Evolutionary conservation across 2,888 invertebrate species (phyloP), one percentile per base, ranked within the genome.

Genomic region (Prionchulus punctatus): DNA sequence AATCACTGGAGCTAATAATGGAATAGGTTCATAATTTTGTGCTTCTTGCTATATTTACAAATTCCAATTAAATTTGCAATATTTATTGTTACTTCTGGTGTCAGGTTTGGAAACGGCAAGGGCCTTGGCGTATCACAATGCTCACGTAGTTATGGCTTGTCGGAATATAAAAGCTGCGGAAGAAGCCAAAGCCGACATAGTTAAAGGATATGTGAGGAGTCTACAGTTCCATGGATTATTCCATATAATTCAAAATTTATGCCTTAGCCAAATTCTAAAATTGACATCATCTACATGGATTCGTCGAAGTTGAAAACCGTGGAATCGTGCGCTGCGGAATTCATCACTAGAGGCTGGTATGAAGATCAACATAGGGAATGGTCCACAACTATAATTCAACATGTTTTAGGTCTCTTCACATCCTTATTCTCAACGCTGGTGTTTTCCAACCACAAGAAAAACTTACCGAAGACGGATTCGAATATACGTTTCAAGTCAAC

Each of bases 1-100:
- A 7, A 78, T 94, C 43, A 92, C 91, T 3, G 92, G 92, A 12
- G 85, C 84, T 1, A 91, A 88, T 74, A 76, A 80, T 59, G 94
- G 92, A 1, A 91, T 92, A 67, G 92, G 81, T 80, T 65, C 61
- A 61, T 61, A 30, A 7, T 7, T 36, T 36, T 2, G 26, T 27
- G 28, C 12, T 2, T 49, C 7, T 12, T n/a, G n/a, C n/a, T n/a
- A n/a, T n/a, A n/a, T n/a, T n/a, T n/a, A n/a, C n/a, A n/a, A n/a
- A n/a, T n/a, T n/a, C n/a, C n/a, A n/a, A n/a, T n/a, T 51, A 7
- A n/a, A 26, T 51, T 21, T 31, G 12, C 7, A n/a, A 27, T n/a
- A 23, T 42, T 18, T 27, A 30, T 55, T 15, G 21, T 47, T 49
- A 58, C 47, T 54, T 7, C 36, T 36, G 18, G 7, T 60, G 63